Conservation (phyloP, 92 coral and sea anemone species). For the Heliopora coerulea region DNA sequence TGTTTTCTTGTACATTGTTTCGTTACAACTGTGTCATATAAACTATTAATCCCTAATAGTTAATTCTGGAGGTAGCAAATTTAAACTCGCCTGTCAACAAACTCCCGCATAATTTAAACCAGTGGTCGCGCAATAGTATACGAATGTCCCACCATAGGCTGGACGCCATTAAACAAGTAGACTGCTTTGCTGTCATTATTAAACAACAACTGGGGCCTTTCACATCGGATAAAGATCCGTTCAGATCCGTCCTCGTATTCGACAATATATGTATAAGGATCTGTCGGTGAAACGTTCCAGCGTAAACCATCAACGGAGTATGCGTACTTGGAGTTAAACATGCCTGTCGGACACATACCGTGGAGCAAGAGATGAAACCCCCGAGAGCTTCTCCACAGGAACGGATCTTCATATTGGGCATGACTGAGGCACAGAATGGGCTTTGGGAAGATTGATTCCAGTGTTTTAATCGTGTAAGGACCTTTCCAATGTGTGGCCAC, state of each 20-base stretch:
- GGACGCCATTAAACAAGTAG: conserved; percentile 22
- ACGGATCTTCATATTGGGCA: conserved; percentile 24
- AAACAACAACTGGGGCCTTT: conserved; percentile 25
- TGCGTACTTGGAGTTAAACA: conserved; percentile 39
- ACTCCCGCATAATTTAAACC: conserved; percentile 16
- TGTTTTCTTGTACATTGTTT: too few relatives aligned
- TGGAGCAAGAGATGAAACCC: conserved; percentile 24
- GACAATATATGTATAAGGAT: conserved; percentile 21
- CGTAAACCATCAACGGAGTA: conserved; percentile 11
- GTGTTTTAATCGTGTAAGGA: conserved; percentile 15
- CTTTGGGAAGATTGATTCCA: conserved; percentile 20
- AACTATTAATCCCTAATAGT: too few relatives aligned
- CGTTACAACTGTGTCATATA: too few relatives aligned
- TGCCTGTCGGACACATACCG: conserved; percentile 31
- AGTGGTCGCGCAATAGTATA: conserved; percentile 27
- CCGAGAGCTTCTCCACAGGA: conserved; percentile 13
- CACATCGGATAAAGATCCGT: conserved; percentile 8
- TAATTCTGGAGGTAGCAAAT: too few relatives aligned
- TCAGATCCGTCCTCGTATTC: conserved; percentile 24
- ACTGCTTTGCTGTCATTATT: conserved; percentile 17
- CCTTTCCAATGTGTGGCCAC: conserved; percentile 23
- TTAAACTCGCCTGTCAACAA: too few relatives aligned
- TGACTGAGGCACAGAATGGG: conserved; percentile 24
- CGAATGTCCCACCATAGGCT: conserved; percentile 23
- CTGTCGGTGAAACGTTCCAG: conserved; percentile 34